Percentiles rank a stretch among this genome's conserved stretches.
These are phyloP conservation scores for Montipora sp. DNA, from an alignment of 64 coral and sea anemone species.

Conservation along the genomic window DNA sequence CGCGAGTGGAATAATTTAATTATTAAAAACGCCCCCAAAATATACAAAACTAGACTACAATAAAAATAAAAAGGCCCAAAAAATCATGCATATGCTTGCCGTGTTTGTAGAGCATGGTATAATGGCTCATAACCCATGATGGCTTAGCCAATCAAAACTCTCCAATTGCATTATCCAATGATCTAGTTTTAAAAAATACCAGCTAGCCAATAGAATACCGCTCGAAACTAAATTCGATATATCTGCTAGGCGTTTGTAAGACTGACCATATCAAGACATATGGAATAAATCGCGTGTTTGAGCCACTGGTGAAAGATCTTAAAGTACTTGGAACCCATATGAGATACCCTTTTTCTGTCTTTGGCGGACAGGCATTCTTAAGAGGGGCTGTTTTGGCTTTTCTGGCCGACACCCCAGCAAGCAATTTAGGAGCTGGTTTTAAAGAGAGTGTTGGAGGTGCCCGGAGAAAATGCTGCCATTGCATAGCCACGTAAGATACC, in stretches of 20 bases:
- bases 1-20: too few species aligned
- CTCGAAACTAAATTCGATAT: slow-evolving; percentile 33
- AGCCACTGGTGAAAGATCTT: slow-evolving; percentile 39
- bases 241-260: slow-evolving; percentile 34
- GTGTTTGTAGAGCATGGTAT: too few species aligned
- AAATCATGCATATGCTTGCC: too few species aligned
- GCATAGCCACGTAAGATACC: slow-evolving; percentile 17
- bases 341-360: slow-evolving; percentile 35
- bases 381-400: slow-evolving; percentile 27
- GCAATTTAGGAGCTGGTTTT: slow-evolving; percentile 22
- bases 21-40: too few species aligned
- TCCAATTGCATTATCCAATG: too few species aligned
- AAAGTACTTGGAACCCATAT: slow-evolving; percentile 17
- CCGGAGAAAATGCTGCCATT: slow-evolving; percentile 32
- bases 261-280: slow-evolving; percentile 13
- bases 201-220: slow-evolving; percentile 40
- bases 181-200: neutral
- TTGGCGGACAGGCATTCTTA: neutral
- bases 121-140: too few species aligned
- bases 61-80: too few species aligned
- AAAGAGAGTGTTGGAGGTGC: slow-evolving; percentile 40
- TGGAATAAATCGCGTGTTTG: slow-evolving; percentile 38
- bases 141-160: too few species aligned
- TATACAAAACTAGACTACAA: too few species aligned
- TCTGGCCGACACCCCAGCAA: slow-evolving; percentile 34